Evolutionary conservation across 2,888 invertebrate species (phyloP).

Genomic region (Charanyca ferruginea): DNA sequence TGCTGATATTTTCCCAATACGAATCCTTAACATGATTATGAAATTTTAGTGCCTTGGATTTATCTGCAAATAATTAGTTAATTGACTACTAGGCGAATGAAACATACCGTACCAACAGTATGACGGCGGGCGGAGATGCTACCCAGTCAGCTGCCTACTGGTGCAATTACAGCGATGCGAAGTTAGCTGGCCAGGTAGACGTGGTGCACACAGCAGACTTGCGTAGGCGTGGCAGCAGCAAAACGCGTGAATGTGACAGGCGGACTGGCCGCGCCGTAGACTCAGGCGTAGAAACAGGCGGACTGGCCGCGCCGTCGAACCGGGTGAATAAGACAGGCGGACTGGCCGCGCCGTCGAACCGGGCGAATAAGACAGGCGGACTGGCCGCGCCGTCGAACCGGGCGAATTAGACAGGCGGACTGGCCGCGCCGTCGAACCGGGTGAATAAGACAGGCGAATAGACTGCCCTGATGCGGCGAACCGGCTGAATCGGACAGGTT

Average conservation of each 20-base stretch:
- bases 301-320: neutral
- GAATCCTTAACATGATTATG: neutral
- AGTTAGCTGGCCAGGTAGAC: neutral
- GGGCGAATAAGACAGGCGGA: slow-evolving; percentile 3
- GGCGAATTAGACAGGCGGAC: neutral
- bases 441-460: slow-evolving; percentile 3
- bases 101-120: slow-evolving; percentile 24
- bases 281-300: neutral
- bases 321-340: neutral
- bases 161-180: neutral
- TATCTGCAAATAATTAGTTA: slow-evolving; percentile 32
- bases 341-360: neutral
- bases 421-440: neutral
- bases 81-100: slow-evolving; percentile 25
- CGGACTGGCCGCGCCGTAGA: neutral
- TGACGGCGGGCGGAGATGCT: neutral
- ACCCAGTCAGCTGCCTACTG: neutral
- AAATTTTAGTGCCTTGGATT: neutral
- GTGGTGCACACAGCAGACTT: neutral
- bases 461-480: slow-evolving; percentile 1
- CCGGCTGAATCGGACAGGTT: neutral
- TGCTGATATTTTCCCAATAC: neutral
- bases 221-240: neutral
- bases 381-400: neutral
- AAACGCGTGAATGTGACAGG: neutral